These are phyloP conservation scores for Drosophila tsacasi DNA, from an alignment of 1,140 invertebrate genomes.

Conservation along the genomic window DNA sequence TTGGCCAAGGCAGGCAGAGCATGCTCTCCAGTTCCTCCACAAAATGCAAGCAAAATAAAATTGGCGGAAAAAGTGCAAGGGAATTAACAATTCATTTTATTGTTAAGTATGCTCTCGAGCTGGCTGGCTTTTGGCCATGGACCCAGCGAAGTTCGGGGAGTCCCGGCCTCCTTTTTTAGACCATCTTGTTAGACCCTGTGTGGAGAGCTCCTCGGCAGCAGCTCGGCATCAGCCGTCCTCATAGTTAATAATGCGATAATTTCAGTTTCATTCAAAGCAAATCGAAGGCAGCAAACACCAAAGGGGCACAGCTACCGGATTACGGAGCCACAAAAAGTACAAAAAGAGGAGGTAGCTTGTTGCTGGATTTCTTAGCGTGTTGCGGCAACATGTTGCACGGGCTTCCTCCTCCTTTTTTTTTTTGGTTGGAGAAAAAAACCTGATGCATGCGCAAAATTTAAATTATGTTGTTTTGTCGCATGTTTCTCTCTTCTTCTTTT, in stretches of 20 bases:
- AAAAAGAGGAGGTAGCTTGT: conserved; percentile 23
- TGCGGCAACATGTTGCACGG: conserved; percentile 76
- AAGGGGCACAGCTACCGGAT: conserved; percentile 62
- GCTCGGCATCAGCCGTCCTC: conserved; percentile 40
- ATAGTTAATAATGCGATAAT: conserved; percentile 84
- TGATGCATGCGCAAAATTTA: conserved; percentile 82
- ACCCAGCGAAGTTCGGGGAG: neutral
- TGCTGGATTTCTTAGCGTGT: conserved; percentile 62
- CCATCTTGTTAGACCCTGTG: conserved; percentile 70
- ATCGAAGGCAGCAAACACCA: conserved; percentile 62
- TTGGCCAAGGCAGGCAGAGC: conserved; percentile 48
- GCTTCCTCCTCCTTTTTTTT: conserved; percentile 11
- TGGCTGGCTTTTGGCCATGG: conserved; percentile 39
- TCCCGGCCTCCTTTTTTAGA: conserved; percentile 32
- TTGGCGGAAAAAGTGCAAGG: conserved; percentile 66
- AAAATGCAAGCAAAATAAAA: conserved; percentile 18
- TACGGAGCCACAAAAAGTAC: conserved; percentile 40
- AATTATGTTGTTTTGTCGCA: conserved; percentile 85
- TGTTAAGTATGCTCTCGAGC: conserved; percentile 73
- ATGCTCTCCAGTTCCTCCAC: conserved; percentile 22
- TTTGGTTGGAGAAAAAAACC: conserved; percentile 18
- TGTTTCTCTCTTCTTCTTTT: conserved; percentile 70
- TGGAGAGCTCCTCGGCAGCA: conserved; percentile 9
- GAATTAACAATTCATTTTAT: conserved; percentile 84
- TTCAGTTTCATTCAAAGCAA: conserved; percentile 83